Conservation (phyloP, 2,888 invertebrate genomes). For the Artemia sp. region DNA sequence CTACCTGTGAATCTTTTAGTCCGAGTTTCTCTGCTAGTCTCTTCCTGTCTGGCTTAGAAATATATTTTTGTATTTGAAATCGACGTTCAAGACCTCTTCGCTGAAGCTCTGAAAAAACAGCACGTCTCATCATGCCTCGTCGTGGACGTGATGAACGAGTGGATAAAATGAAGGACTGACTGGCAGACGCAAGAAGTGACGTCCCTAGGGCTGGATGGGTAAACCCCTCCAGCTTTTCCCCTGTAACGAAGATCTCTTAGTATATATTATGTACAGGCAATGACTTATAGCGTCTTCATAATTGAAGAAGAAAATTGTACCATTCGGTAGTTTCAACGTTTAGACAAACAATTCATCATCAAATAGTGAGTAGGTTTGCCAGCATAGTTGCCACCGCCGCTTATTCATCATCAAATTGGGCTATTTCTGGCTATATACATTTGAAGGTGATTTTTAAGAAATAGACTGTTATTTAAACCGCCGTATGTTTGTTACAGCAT, state of each 20-base stretch:
- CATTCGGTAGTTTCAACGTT: no score
- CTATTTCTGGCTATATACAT: no score
- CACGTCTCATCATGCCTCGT: slow-evolving; percentile 88
- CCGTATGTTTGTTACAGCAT: no score
- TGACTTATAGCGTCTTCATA: no score
- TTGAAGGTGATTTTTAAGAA: no score
- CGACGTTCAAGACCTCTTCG: slow-evolving; percentile 85
- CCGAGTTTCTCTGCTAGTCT: slow-evolving; percentile 89
- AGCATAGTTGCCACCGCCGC: no score
- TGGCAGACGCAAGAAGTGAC: slow-evolving; percentile 29
- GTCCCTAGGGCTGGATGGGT: slow-evolving; percentile 25
- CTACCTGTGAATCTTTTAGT: slow-evolving; percentile 90
- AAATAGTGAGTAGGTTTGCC: no score
- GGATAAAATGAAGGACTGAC: slow-evolving; percentile 46
- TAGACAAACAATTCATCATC: no score
- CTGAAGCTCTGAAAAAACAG: slow-evolving; percentile 91
- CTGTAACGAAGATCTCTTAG: background rate
- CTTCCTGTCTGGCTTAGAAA: slow-evolving; percentile 94
- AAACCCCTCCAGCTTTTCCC: slow-evolving; percentile 14
- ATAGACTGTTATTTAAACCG: no score
- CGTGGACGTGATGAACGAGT: slow-evolving; percentile 80
- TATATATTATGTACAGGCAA: no score
- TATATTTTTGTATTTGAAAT: slow-evolving; percentile 94
- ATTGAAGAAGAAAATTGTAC: no score
- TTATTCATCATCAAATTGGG: no score